Conservation (phyloP, 1,140 invertebrate species). For the Zaprionus camerounensis region DNA sequence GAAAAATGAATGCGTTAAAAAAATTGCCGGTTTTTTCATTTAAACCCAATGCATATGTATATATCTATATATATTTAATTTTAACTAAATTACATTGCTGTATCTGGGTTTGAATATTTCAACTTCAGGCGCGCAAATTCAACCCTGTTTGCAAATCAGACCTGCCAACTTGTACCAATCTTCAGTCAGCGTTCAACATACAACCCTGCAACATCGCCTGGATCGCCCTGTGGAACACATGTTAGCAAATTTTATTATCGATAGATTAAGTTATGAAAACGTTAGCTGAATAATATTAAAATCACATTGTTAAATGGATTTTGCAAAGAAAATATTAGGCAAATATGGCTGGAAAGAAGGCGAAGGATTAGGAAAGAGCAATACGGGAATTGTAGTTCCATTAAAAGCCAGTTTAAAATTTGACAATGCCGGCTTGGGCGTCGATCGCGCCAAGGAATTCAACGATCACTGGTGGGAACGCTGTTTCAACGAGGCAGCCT, state of each 20-base stretch:
- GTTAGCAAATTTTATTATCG: slow-evolving; percentile 11
- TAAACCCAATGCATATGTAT: not conserved
- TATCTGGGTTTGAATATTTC: not conserved
- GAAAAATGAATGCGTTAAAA: slow-evolving; percentile 64
- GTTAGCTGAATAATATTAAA: slow-evolving; percentile 20
- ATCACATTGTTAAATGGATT: slow-evolving; percentile 84
- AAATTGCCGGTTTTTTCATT: slow-evolving; percentile 21
- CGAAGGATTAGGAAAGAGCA: slow-evolving; percentile 91
- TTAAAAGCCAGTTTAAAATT: slow-evolving; percentile 92
- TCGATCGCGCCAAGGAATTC: slow-evolving; percentile 88
- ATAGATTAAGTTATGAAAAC: slow-evolving; percentile 6
- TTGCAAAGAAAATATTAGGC: slow-evolving; percentile 86
- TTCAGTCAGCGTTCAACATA: not conserved
- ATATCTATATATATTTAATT: too few relatives aligned
- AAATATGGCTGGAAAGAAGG: slow-evolving; percentile 90
- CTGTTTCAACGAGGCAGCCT: slow-evolving; percentile 90
- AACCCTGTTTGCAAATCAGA: not conserved
- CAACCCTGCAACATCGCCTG: not conserved
- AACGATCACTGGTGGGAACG: slow-evolving; percentile 93
- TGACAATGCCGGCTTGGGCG: slow-evolving; percentile 91
- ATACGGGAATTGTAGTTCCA: slow-evolving; percentile 89
- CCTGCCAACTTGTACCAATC: not conserved
- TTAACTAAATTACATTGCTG: too few relatives aligned
- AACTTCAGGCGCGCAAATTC: slow-evolving; percentile 4
- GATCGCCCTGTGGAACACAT: not conserved